Evolutionary conservation across 2,888 invertebrate genomes (phyloP), one percentile per base, ranked within the genome.

Genomic region (Andrena marginata): DNA sequence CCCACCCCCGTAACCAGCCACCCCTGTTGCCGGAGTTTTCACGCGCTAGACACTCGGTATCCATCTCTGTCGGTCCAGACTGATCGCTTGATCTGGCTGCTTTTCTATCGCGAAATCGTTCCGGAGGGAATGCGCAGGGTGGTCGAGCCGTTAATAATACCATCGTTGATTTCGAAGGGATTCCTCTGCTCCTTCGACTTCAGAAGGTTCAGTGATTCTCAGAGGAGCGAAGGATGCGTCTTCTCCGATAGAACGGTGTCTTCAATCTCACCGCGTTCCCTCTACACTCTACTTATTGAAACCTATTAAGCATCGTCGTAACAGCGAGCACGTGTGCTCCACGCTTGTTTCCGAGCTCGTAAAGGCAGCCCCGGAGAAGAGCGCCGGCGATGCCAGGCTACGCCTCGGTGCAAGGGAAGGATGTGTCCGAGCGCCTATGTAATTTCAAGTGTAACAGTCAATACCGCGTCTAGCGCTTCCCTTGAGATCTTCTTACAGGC

Each of bases 61-160:
- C 85, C 86, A 82, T 88, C 87, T 86, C 82, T 86, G 86, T 86
- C 87, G 71, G 69, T 35, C 49, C 74, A 56, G 70, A 65, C 48
- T 59, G 85, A 87, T 78, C 78, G 64, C 56, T 54, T 48, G 64
- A 64, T 42, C 77, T 64, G 42, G 69, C 80, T 67, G 77, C 73
- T 83, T 76, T 77, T 78, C 86, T 84, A 85, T 82, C 83, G 75
- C 73, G 67, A 71, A 56, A 80, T 84, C 85, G 78, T 77, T 85
- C 69, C 42, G 73, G 72, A 85, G 84, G 90, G 87, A 88, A 89
- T 89, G 74, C 73, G 59, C 64, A 54, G 82, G 29, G 72, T 74
- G 63, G 76, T 77, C 85, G 87, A 88, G 56, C 4, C 87, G 85
- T 85, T 85, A 89, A 88, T 88, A 88, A 90, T 88, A 89, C 88